Base-by-base conservation (phyloP, 2,888 invertebrate genomes). In the Lithophane leautieri region DNA sequence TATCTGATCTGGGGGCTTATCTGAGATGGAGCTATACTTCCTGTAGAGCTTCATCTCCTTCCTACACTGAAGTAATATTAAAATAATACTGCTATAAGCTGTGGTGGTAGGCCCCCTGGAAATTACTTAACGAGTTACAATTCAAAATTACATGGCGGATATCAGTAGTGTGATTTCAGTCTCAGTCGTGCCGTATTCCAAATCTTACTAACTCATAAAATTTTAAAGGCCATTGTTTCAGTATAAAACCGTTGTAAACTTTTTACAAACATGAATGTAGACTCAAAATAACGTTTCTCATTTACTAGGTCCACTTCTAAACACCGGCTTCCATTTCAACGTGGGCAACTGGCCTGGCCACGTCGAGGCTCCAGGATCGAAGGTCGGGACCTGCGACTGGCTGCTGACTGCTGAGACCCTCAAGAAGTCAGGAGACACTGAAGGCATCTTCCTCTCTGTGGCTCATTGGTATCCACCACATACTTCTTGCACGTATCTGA, bases 381-480 rank as follows among this genome's bases (percentile, higher is more conserved):
- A 98, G 86, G 98, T 98, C 80, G 98, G 98, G 9, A 98, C 98
- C 66, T 99, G 99, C 91, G 98, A 98, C 93, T 99, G 99, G 99
- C 95, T 98, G 70, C 97, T 99, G 67, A 98, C 98, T 73, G 98
- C 98, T 68, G 98, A 98, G 88, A 98, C 98, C 56, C 95, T 99
- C 40, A 97, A 97, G 91, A 97, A 97, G 86, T 98, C 97, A 68
- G 98, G 98, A 44, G 98, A 98, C 91, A 97, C 98, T 47, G 98
- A 99, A 91, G 99, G 98, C 11, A 98, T 99, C 86, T 99, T 99
- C 94, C 97, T 99, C 34, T 98, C 98, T 0, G 98, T 99, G 22
- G 98, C 98, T 0, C 99, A 99, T 91, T 99, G 99, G 99, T 99
- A 99, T 92, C 99, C 99, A 0, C 98, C 99, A 0, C 98, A 98